Conservation (phyloP, 2,888 invertebrate genomes). For the Spilarctia lutea region DNA sequence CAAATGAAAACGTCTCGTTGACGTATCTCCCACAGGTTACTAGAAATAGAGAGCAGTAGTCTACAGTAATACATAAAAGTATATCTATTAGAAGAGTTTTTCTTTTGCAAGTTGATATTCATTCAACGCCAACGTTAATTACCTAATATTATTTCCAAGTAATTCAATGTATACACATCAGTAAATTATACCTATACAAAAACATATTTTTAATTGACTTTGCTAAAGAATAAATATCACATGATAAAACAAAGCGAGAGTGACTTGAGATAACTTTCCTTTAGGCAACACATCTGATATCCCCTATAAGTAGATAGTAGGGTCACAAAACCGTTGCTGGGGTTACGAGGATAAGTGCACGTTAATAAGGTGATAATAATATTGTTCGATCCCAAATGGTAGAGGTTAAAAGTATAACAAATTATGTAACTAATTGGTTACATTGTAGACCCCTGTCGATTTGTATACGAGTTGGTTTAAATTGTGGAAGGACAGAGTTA, state of each 20-base stretch:
- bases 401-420: not conserved
- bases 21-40: too few species aligned
- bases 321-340: constrained; percentile 43
- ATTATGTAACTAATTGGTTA: not conserved
- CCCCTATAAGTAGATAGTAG: constrained; percentile 29
- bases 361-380: constrained; percentile 10
- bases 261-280: constrained; percentile 39
- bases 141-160: too few species aligned
- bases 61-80: too few species aligned
- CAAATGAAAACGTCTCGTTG: too few species aligned
- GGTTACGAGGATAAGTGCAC: constrained; percentile 28
- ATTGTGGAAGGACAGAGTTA: too few species aligned
- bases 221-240: not conserved
- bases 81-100: too few species aligned
- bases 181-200: too few species aligned
- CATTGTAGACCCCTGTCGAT: not conserved
- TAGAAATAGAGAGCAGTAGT: too few species aligned
- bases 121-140: too few species aligned
- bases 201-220: not conserved
- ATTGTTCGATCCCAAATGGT: not conserved
- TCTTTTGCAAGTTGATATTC: too few species aligned
- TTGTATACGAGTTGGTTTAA: not conserved
- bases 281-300: constrained; percentile 47
- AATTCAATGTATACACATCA: too few species aligned
- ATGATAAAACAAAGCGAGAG: not conserved